Evolutionary conservation across 2,113 vertebrate species (phyloP).

Genomic region (Nansenia antarctica): DNA sequence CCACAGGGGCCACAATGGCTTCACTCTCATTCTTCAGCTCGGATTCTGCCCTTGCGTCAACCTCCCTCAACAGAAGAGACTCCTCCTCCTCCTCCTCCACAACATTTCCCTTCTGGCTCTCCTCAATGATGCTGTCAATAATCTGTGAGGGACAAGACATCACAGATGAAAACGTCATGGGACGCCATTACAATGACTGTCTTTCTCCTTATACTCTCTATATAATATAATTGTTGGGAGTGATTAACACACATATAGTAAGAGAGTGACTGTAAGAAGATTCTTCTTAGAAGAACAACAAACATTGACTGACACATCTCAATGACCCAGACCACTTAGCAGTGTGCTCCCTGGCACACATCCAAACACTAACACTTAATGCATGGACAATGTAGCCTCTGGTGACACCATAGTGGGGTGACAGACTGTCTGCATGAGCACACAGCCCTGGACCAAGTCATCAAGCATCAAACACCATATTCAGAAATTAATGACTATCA

Average conservation of each 20-base stretch:
- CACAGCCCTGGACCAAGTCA: neutral
- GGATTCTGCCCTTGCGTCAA: constrained; percentile 36
- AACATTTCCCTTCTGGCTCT: constrained; percentile 85
- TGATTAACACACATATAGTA: neutral
- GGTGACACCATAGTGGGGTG: neutral
- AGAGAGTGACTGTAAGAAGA: neutral
- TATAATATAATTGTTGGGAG: neutral
- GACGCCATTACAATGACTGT: neutral
- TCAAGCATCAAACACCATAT: neutral
- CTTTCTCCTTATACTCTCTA: neutral
- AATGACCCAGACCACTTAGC: neutral
- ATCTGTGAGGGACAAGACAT: constrained; percentile 77
- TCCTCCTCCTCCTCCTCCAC: constrained; percentile 78
- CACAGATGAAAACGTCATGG: neutral
- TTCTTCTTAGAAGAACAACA: neutral
- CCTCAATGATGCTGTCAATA: constrained; percentile 97
- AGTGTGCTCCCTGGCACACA: neutral
- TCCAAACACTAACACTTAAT: neutral
- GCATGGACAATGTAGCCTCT: neutral
- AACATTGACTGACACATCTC: neutral
- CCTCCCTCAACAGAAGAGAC: constrained; percentile 69
- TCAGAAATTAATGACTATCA: neutral
- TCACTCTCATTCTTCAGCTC: constrained; percentile 35
- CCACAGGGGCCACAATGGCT: constrained; percentile 52
- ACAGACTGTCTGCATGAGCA: neutral